A percentile compares a stretch with the other conserved stretches of the same genome.
Evolutionary conservation across 2,888 invertebrate species (phyloP).

Genomic region (Zelleria hepariella): DNA sequence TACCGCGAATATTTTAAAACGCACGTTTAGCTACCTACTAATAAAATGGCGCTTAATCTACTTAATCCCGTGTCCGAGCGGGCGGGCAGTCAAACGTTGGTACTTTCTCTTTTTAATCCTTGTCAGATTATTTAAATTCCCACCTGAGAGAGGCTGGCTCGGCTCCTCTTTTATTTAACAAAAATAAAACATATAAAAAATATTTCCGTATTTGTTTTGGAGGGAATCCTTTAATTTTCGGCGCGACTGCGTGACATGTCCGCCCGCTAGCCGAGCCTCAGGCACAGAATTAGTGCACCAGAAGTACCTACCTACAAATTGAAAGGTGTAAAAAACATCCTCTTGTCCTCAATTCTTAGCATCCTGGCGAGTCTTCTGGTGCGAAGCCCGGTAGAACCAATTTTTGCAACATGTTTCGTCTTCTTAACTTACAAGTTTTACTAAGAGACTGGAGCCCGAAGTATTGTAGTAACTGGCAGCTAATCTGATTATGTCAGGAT

Average conservation of each 20-base stretch:
- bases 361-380: too few species aligned
- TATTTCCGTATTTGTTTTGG: slow-evolving; percentile 69
- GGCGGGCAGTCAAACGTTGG: slow-evolving; percentile 66
- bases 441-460: too few species aligned
- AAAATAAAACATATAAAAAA: slow-evolving; percentile 67
- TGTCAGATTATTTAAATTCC: slow-evolving; percentile 73
- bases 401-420: too few species aligned
- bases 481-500: too few species aligned
- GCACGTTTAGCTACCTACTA: neutral
- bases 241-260: slow-evolving; percentile 54
- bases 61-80: slow-evolving; percentile 41
- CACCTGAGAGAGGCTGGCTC: slow-evolving; percentile 59
- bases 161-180: slow-evolving; percentile 55
- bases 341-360: too few species aligned
- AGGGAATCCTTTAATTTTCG: slow-evolving; percentile 71
- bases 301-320: too few species aligned
- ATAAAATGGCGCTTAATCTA: slow-evolving; percentile 1
- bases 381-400: too few species aligned
- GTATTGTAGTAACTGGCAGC: too few species aligned
- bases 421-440: too few species aligned
- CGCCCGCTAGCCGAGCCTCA: slow-evolving; percentile 17
- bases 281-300: neutral
- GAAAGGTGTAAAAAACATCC: too few species aligned
- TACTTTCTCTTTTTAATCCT: slow-evolving; percentile 69
- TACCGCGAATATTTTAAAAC: neutral